Conservation (phyloP, 2,113 vertebrate genomes). For the Ginglymostoma cirratum region DNA sequence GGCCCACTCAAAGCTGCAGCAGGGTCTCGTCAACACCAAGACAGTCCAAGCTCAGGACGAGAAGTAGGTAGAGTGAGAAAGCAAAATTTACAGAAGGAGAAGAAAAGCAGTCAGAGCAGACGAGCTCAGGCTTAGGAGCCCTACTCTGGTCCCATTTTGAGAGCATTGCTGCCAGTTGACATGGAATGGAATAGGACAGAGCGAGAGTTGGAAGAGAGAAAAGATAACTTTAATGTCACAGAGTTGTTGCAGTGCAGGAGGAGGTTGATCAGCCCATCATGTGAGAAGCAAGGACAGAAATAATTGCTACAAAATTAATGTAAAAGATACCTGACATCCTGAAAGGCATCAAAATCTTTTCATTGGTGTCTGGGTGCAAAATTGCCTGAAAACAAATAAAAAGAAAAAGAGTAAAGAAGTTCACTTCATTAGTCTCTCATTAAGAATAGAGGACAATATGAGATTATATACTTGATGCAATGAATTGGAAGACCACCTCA, state of each 20-base stretch:
- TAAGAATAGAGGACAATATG: not conserved
- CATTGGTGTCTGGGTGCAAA: conserved; percentile 83
- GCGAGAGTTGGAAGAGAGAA: not conserved
- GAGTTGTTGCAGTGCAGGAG: no score
- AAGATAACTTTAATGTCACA: no score
- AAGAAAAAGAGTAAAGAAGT: conserved; percentile 37
- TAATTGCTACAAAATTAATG: not conserved
- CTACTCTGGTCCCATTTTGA: not conserved
- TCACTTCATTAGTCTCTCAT: not conserved
- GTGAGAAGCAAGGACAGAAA: not conserved
- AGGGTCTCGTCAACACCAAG: no score
- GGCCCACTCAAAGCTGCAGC: no score
- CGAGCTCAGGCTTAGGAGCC: no score
- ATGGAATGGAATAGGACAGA: not conserved
- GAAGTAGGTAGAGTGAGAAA: no score
- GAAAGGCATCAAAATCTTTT: conserved; percentile 95
- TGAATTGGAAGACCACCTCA: not conserved
- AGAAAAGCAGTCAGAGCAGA: no score
- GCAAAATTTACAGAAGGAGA: no score
- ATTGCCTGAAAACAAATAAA: conserved; percentile 66
- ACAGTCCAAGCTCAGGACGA: no score
- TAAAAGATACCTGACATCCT: conserved; percentile 80
- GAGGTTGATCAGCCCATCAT: no score
- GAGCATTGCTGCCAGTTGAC: no score
- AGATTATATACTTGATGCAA: not conserved